phyloP scores from a whole-genome alignment of 2,113 vertebrate genomes.

The Monarcha castaneiventris region DNA sequence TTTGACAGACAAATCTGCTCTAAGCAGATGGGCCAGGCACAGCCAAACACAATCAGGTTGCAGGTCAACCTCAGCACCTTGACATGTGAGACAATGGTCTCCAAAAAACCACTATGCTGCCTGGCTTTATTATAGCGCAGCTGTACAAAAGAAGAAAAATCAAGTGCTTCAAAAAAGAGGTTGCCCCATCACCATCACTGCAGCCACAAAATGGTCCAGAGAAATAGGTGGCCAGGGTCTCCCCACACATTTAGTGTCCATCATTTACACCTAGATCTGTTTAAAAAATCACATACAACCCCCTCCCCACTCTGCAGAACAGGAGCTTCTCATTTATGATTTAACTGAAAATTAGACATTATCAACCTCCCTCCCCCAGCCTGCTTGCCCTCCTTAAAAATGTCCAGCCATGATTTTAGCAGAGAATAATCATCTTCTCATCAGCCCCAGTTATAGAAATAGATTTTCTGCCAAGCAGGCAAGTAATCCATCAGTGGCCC shows the following conservation, averaged over 20 bases:
- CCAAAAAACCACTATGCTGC: not conserved
- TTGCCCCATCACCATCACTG: not conserved
- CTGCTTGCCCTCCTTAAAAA: not conserved
- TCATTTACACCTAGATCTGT: not conserved
- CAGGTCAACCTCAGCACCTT: not conserved
- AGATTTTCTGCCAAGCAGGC: constrained; percentile 97
- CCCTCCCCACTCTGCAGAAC: not conserved
- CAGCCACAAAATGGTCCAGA: not conserved
- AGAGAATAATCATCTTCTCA: not conserved
- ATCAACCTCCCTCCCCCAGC: not conserved
- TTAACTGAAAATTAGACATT: constrained; percentile 15
- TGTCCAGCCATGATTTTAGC: not conserved
- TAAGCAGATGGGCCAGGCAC: not conserved
- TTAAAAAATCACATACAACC: not conserved
- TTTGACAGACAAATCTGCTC: not conserved
- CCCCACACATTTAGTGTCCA: not conserved
- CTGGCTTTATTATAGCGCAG: not conserved
- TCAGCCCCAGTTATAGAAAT: constrained; percentile 99
- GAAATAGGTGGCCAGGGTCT: not conserved
- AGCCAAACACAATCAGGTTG: not conserved
- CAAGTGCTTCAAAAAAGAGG: constrained; percentile 22
- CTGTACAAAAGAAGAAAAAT: constrained; percentile 37
- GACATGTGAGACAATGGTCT: not conserved
- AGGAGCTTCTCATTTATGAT: not conserved
- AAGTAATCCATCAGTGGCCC: constrained; percentile 96